phyloP scores from a whole-genome alignment of 1,140 invertebrate genomes.

The Hetaerina americana region DNA sequence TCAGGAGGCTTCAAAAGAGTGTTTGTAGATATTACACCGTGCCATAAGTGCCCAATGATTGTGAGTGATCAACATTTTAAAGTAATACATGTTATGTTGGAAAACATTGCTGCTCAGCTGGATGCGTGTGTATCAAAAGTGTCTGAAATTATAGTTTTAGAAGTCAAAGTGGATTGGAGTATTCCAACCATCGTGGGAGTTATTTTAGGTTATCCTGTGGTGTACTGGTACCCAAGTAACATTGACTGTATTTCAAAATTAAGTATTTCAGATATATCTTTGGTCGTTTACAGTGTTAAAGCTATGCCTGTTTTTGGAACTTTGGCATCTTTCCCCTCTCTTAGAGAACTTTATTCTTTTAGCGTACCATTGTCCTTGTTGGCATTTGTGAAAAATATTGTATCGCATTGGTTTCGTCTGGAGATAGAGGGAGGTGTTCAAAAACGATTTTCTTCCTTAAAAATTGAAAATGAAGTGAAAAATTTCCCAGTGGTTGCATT shows the following conservation, averaged over 20 bases:
- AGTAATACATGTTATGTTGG: background rate
- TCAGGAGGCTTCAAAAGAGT: background rate
- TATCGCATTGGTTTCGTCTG: background rate
- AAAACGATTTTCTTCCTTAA: background rate
- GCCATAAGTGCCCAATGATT: constrained; percentile 5
- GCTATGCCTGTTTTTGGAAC: background rate
- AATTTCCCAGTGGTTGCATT: too few relatives aligned
- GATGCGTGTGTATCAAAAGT: background rate
- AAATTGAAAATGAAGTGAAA: background rate
- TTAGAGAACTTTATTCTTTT: background rate
- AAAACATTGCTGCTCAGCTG: constrained; percentile 9
- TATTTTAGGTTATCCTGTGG: constrained; percentile 15
- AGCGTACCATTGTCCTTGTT: background rate
- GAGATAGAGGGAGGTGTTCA: background rate
- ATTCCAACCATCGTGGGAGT: constrained; percentile 15
- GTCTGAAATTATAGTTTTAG: background rate
- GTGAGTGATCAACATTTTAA: background rate
- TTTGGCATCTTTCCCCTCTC: background rate
- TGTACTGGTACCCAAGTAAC: constrained; percentile 14
- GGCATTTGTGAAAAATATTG: background rate
- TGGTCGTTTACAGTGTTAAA: background rate
- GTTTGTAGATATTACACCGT: constrained; percentile 1
- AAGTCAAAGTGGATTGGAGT: constrained; percentile 6
- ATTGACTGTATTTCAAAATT: background rate
- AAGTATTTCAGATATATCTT: background rate